Base-by-base conservation (phyloP, 2,797 vertebrate genomes). In the Pygocentrus nattereri region DNA sequence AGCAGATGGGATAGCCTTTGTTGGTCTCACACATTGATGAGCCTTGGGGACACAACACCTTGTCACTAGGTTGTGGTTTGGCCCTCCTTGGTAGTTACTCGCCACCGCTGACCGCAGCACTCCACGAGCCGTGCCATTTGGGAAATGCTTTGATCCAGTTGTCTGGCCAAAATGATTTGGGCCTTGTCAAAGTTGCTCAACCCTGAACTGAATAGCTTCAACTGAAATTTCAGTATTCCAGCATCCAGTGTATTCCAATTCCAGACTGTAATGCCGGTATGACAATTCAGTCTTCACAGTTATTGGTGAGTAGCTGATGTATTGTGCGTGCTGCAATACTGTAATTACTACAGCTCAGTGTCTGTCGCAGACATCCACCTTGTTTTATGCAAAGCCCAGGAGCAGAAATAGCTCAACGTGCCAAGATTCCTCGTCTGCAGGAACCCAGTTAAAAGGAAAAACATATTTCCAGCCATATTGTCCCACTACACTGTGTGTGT, bases 391-490 rank as follows among this genome's bases (percentile, higher is more conserved):
- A 21, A n/a, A 38, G 62, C 62, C 31, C 62, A 34, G 8, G 62
- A 67, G 30, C 64, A 38, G 12, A 7, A 41, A 10, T n/a, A 21
- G 34, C 64, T 41, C 8, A 6, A 5, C 30, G 16, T 41, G 64
- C 64, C 64, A 67, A 67, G 31, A 41, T 67, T 67, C 21, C 34
- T 41, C 10, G 0, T 38, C 21, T 0, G 34, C 34, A n/a, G 64
- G 64, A 67, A 4, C 7, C 34, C 19, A 6, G 21, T 31, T 67
- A 41, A 67, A n/a, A 67, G 31, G 64, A 67, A 34, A 67, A 67
- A 67, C 34, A 67, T 12, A 65, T 65, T 65, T 65, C 62, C 62
- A 65, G 31, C 19, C 62, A 65, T 65, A 41, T 67, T 67, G 64
- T 67, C 31, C 61, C 10, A 6, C 64, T 41, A 34, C 19, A 21